Base-by-base conservation (phyloP, 2,797 vertebrate species). In the Rhinatrema bivittatum region DNA sequence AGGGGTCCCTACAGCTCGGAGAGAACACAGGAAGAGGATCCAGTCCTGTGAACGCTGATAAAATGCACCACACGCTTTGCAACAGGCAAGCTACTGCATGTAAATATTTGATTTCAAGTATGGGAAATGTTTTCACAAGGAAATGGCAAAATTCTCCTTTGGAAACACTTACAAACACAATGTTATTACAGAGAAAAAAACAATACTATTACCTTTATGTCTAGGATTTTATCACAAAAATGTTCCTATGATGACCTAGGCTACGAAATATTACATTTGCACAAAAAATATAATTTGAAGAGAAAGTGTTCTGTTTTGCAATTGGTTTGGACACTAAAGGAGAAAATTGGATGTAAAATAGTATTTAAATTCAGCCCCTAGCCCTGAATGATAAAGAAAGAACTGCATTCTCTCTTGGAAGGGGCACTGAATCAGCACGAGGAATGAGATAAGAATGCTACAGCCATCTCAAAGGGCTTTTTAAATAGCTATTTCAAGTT, bases 311-410 rank as follows among this genome's bases (percentile, higher is more conserved):
- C 62, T 49, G 59, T 55, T 61, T 51, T 18, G 28, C 53, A 59
- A 59, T 61, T 61, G 62, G 39, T 50, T 61, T 63, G 44, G 56
- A 70, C 49, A 47, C 25, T 38, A 64, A 60, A 55, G 53, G 50
- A 46, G 55, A 62, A 62, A 63, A 69, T 26, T 14, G 53, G 53
- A 60, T 57, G 25, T 62, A 57, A 62, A 51, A 39, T 30, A 49
- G 55, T 55, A 62, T 62, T 64, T 64, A 62, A 64, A 71, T 62
- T 53, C 41, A 53, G 53, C 42, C 46, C 31, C 48, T 30, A 55
- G 55, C 34, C 55, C 46, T 49, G 50, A 58, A 41, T 20, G 50
- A 65, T 62, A 41, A 53, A 58, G 43, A 36, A 60, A 50, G 50
- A 62, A 49, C 55, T 61, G 32, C 49, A 16, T 66, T 55, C 39